Evolutionary conservation across 2,888 invertebrate genomes (phyloP).

Genomic region (Mimachlamys varia): DNA sequence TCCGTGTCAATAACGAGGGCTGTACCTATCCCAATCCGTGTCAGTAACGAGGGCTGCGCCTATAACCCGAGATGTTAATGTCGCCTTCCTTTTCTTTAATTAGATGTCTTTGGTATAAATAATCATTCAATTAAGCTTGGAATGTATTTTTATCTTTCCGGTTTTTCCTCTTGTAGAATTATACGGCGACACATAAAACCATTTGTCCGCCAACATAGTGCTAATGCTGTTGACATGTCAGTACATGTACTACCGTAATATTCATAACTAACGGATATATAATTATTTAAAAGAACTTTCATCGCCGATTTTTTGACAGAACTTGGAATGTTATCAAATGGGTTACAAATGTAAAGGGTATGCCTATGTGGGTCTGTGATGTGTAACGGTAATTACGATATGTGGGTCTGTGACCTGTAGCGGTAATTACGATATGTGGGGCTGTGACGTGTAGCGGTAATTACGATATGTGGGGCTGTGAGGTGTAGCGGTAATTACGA

Average conservation of each 20-base stretch:
- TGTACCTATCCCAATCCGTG: neutral
- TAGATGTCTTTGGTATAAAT: neutral
- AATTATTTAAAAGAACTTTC: no score
- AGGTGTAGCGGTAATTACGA: neutral
- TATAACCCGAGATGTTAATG: neutral
- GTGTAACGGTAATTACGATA: no score
- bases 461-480: neutral
- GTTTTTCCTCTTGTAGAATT: neutral
- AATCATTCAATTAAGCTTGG: neutral
- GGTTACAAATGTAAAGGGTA: no score
- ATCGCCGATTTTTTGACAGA: no score
- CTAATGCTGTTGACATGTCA: neutral
- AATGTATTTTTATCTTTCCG: conserved; percentile 11
- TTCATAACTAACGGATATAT: neutral
- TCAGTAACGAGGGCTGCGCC: neutral
- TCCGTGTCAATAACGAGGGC: no score
- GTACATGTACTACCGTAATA: neutral
- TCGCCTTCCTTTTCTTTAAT: neutral
- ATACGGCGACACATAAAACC: neutral
- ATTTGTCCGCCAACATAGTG: neutral
- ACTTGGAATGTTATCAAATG: no score
- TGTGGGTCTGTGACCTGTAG: no score
- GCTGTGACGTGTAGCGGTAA: neutral
- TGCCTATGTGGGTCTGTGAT: no score
- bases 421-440: no score